Evolutionary conservation across 2,797 vertebrate genomes (phyloP), one percentile per base, ranked within the genome.

Genomic region (Epinephelus coioides): DNA sequence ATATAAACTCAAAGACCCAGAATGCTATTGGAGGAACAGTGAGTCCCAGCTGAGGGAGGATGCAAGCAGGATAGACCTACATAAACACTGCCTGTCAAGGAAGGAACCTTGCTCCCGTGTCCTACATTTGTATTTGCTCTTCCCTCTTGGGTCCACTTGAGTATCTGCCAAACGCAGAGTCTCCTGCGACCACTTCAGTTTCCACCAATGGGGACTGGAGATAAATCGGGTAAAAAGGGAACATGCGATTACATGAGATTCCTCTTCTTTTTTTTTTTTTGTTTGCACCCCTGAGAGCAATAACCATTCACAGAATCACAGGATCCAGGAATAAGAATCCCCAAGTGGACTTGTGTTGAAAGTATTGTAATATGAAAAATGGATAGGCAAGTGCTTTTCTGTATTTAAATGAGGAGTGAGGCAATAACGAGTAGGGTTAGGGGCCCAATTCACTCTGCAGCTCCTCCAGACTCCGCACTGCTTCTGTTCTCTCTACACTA

Each of bases 121-220:
- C 91, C 92, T 89, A 91, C 89, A 92, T 92, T 86, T 85, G 80
- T 82, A 67, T 84, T 69, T 60, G 55, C 69, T 86, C 61, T 25
- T 62, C 73, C 77, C 92, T 68, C 81, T 30, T 3, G 88, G 78
- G 86, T 86, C 85, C 76, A 83, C 81, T 91, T 85, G 82, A 83
- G 78, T 1, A 8, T 64, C 71, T 13, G 60, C 80, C 88, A 88
- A 87, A 60, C 47, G 5, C 5, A 4, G 19, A 60, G 72, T 89
- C 92, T 82, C 90, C 79, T n/a, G 86, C 25, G 84, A 38, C 76
- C 82, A 30, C 82, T 86, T 91, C 66, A 71, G 6, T 64, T 76
- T 73, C 75, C 79, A 72, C 85, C 76, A 43, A 75, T 55, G 49
- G 71, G 71, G 69, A 38, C 27, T 0, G 62, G 25, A 76, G 76